A percentile compares a stretch with the other conserved stretches of the same genome.
phyloP scores from a whole-genome alignment of 1,140 invertebrate genomes.

The Tetragnatha versicolor region DNA sequence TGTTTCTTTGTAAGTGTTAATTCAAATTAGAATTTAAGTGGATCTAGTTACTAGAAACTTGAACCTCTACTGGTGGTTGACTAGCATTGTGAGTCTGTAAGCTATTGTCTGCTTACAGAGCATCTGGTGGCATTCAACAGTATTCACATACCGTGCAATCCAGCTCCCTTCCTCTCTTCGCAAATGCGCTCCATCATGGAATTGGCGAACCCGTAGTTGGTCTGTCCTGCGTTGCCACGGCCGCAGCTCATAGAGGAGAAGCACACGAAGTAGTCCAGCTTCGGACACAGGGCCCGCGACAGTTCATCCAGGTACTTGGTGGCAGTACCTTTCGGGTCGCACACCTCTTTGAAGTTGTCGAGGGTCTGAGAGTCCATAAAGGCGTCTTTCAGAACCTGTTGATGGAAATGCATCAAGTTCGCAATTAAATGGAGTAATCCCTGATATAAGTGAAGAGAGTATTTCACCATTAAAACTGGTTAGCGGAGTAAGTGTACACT shows the following conservation, averaged over 20 bases:
- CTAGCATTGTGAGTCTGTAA: too few species aligned
- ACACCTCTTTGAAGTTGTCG: conserved; percentile 76
- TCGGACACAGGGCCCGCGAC: conserved; percentile 76
- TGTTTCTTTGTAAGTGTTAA: too few species aligned
- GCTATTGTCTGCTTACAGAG: too few species aligned
- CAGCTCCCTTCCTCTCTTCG: conserved; percentile 63
- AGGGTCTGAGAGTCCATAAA: conserved; percentile 86
- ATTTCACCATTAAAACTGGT: too few species aligned
- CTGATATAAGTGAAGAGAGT: too few species aligned
- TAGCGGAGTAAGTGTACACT: too few species aligned
- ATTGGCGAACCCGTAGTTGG: conserved; percentile 95
- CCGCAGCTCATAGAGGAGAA: conserved; percentile 96
- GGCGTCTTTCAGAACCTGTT: conserved; percentile 77
- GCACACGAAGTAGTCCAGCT: conserved; percentile 89
- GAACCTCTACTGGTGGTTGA: too few species aligned
- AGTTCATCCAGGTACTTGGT: conserved; percentile 79
- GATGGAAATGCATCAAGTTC: too few species aligned
- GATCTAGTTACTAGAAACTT: too few species aligned
- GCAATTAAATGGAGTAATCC: too few species aligned
- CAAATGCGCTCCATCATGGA: conserved; percentile 90
- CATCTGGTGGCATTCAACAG: background rate
- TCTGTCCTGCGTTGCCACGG: conserved; percentile 90
- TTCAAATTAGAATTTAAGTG: too few species aligned
- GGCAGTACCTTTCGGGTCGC: conserved; percentile 70
- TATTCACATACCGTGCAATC: conserved; percentile 25